These are phyloP conservation scores for Neoarius graeffei DNA, from an alignment of 2,113 vertebrate species.

Conservation along the genomic window DNA sequence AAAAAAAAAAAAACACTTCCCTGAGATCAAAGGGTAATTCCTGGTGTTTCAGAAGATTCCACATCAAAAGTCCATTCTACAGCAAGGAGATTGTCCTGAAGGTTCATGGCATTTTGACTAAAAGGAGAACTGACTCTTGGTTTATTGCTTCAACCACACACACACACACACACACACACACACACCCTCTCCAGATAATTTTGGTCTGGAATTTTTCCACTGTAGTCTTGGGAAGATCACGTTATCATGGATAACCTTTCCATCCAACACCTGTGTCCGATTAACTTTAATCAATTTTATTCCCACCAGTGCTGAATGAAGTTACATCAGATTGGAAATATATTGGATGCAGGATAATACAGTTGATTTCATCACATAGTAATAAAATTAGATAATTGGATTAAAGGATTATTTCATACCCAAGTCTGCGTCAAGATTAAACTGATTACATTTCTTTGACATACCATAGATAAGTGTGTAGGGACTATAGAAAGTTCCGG, in stretches of 20 bases:
- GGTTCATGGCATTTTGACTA: no score
- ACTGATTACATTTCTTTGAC: neutral
- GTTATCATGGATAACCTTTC: neutral
- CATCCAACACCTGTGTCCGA: neutral
- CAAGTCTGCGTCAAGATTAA: neutral
- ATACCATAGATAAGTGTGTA: neutral
- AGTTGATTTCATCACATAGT: neutral
- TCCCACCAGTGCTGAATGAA: neutral
- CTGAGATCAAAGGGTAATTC: no score
- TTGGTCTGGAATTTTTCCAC: neutral
- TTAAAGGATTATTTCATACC: neutral
- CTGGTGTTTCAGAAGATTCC: no score
- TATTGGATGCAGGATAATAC: neutral
- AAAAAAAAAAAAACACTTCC: no score
- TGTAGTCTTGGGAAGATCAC: neutral
- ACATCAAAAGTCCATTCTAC: no score
- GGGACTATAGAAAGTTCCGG: neutral
- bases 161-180: neutral
- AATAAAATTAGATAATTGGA: neutral
- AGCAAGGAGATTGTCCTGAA: no score
- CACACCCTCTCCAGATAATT: neutral
- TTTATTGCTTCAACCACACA: neutral
- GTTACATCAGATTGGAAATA: neutral
- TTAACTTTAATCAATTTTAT: neutral
- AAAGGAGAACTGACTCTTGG: no score